Evolutionary conservation across 1,140 invertebrate species (phyloP), one percentile per base, ranked within the genome.

Genomic region (Drosophila aff.): DNA sequence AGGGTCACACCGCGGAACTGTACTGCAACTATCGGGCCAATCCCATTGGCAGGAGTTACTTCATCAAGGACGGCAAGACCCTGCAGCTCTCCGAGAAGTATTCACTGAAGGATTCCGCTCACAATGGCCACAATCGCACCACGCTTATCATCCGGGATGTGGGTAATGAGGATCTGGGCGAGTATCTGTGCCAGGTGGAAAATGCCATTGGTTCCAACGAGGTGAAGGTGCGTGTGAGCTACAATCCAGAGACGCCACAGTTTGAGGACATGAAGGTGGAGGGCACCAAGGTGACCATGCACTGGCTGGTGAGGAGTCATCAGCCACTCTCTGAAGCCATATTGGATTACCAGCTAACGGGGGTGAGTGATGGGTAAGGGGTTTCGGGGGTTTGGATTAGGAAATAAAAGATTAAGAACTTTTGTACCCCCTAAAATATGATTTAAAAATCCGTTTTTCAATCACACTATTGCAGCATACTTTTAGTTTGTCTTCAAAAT

Each of bases 281-380:
- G 6, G 91, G 86, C 38, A 83, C 76, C 23, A 72, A 64, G 43
- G 81, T 91, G 2, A 92, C 79, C 1, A 67, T 92, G 61, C 86
- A 92, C 62, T 93, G 92, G 92, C 55, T 92, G n/a, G 91, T 92
- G 13, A 69, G 91, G 21, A 93, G 92, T 75, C 53, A 81, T 2
- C 91, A 93, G 65, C 80, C 89, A 3, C 72, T 93, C 2, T 82
- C 85, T 4, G 92, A 93, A 65, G 92, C 91, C 23, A 81, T 93
- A 44, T 31, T 93, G 31, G 81, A 93, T 38, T 93, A 92, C 69
- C 78, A 86, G 57, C 16, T 92, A 46, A 75, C 79, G 7, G 82
- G 81, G 64, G 92, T 92, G 40, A 80, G 86, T 62, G 2, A 1
- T 4, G 18, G 6, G 1, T 2, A 4, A 3, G 8, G 0, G 9